phyloP scores from a whole-genome alignment of 2,113 vertebrate genomes.

The Nymphicus hollandicus region DNA sequence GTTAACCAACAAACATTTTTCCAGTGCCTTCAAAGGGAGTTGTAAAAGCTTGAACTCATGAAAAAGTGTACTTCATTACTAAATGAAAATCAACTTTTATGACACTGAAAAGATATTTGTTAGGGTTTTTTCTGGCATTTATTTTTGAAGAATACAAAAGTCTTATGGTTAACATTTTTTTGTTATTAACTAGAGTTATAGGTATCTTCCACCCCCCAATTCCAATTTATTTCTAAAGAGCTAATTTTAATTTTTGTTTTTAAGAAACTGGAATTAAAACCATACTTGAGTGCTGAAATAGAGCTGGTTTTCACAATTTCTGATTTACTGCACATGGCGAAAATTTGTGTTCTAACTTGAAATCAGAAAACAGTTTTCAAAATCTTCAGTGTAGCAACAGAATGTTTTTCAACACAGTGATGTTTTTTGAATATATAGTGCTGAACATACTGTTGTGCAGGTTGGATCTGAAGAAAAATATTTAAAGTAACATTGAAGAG shows the following conservation, averaged over 20 bases:
- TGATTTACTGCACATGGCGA: neutral
- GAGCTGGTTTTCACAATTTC: neutral
- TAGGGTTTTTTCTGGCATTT: rapidly evolving
- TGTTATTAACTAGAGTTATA: neutral
- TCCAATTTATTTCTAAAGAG: neutral
- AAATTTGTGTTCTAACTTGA: neutral
- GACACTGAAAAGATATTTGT: neutral
- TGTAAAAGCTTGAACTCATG: neutral
- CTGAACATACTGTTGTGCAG: neutral
- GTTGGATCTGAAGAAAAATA: neutral
- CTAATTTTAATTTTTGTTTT: neutral
- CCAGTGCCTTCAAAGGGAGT: neutral
- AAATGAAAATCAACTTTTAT: neutral
- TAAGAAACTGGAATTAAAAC: neutral
- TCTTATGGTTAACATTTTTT: rapidly evolving
- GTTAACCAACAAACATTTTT: neutral
- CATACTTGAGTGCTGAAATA: neutral
- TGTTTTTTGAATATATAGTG: neutral
- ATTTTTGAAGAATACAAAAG: neutral
- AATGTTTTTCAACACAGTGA: neutral
- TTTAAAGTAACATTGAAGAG: neutral
- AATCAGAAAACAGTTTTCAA: neutral
- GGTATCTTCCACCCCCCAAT: rapidly evolving
- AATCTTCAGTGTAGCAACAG: neutral
- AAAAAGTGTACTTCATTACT: neutral